A percentile compares a stretch with the other conserved stretches of the same genome.
These are phyloP conservation scores for Tupaia chinensis DNA, from an alignment of 2,113 vertebrate genomes.

Conservation along the genomic window DNA sequence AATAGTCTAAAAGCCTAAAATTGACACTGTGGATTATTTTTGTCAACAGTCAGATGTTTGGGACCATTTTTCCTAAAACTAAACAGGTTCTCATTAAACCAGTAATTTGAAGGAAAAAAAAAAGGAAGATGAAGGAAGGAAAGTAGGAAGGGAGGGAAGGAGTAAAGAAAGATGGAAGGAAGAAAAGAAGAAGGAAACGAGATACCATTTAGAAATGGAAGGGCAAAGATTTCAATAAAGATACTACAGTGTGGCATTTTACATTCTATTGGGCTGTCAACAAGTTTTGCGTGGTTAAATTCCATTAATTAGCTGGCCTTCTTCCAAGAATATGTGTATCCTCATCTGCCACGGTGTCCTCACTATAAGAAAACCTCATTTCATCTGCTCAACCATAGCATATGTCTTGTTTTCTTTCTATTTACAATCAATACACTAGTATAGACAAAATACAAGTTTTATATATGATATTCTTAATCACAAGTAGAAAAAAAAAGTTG, in stretches of 20 bases:
- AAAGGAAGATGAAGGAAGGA: not conserved
- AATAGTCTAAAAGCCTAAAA: conserved; percentile 1
- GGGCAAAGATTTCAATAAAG: conserved; percentile 37
- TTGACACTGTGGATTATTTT: too few relatives aligned
- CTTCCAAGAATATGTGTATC: conserved; percentile 80
- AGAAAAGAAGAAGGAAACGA: not conserved
- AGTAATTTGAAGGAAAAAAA: too few relatives aligned
- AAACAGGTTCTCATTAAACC: too few relatives aligned
- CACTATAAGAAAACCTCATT: conserved; percentile 79
- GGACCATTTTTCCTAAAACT: too few relatives aligned
- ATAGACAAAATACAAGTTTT: conserved; percentile 62
- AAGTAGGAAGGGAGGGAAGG: not conserved
- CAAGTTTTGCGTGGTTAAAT: conserved; percentile 87
- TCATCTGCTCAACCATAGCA: conserved; percentile 81
- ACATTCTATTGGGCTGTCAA: conserved; percentile 83
- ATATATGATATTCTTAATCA: not conserved
- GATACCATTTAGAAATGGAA: not conserved
- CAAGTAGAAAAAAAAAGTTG: not conserved
- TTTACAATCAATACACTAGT: conserved; percentile 62
- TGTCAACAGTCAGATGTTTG: too few relatives aligned
- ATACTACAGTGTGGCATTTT: conserved; percentile 83
- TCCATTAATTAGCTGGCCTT: conserved; percentile 86
- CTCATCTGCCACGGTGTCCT: conserved; percentile 80
- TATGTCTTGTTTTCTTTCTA: conserved; percentile 82
- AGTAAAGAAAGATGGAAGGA: not conserved